Conservation (phyloP, 2,797 vertebrate genomes). For the Triplophysa yarkandensis region DNA sequence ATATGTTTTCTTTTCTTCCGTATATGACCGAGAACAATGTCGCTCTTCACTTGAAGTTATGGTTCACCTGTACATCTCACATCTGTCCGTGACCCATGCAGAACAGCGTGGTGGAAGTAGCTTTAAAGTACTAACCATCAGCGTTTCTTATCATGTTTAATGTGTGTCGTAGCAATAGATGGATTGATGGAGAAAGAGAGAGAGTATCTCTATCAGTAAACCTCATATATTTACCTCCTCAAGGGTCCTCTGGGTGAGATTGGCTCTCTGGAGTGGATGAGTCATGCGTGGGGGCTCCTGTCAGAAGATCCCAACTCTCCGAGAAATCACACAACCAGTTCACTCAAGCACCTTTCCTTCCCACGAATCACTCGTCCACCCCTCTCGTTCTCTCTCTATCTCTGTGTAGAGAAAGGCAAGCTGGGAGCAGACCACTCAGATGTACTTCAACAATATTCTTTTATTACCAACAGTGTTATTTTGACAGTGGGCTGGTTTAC, state of each 20-base stretch:
- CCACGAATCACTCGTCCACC: neutral
- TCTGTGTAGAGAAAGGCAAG: neutral
- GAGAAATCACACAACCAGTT: conserved; percentile 34
- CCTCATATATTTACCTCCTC: conserved; percentile 23
- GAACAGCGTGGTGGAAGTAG: neutral
- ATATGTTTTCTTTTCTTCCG: no score
- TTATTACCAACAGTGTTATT: neutral
- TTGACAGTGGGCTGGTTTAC: neutral
- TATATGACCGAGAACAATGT: neutral
- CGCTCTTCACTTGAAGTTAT: neutral
- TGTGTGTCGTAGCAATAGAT: conserved; percentile 37
- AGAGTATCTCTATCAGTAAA: conserved; percentile 29
- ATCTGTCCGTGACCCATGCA: neutral
- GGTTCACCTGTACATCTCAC: conserved; percentile 4
- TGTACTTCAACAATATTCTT: neutral
- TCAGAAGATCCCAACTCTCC: conserved; percentile 8
- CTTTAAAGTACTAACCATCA: neutral
- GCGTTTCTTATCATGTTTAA: neutral
- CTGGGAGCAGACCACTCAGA: neutral
- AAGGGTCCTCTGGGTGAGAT: conserved; percentile 44
- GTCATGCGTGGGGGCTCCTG: conserved; percentile 16
- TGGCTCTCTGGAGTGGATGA: conserved; percentile 39
- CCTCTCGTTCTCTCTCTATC: conserved; percentile 15
- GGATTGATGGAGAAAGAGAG: conserved; percentile 12
- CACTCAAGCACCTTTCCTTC: conserved; percentile 38